Evolutionary conservation across 1,140 invertebrate species (phyloP).

Genomic region (Euglossa dilemma): DNA sequence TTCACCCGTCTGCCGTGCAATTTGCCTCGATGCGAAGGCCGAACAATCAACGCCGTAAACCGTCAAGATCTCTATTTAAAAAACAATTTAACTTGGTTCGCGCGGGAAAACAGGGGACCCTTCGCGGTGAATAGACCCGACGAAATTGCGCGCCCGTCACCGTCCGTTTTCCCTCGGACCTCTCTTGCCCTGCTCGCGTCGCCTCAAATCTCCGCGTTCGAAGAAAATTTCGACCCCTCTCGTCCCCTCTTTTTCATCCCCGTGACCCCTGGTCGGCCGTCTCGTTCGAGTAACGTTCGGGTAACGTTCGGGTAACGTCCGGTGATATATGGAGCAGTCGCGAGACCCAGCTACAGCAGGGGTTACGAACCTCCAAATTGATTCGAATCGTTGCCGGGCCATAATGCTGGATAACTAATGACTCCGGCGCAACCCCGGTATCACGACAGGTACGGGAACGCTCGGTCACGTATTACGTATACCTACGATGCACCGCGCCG

Average conservation of each 20-base stretch:
- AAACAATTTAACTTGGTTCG: not conserved
- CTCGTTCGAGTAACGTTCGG: too few species aligned
- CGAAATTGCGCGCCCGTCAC: not conserved
- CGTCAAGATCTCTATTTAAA: not conserved
- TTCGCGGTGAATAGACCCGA: slow-evolving; percentile 22
- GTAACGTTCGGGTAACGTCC: not conserved
- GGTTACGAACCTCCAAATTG: slow-evolving; percentile 68
- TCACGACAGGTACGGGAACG: slow-evolving; percentile 54
- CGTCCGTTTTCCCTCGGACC: not conserved
- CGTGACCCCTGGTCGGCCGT: not conserved
- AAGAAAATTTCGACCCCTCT: slow-evolving; percentile 25
- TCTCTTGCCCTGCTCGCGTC: too few species aligned
- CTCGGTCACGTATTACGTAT: slow-evolving; percentile 5
- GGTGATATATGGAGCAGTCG: slow-evolving; percentile 66
- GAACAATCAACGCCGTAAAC: not conserved
- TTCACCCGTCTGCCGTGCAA: not conserved
- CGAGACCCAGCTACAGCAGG: slow-evolving; percentile 47
- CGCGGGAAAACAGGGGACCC: not conserved
- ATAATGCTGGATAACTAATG: slow-evolving; percentile 72
- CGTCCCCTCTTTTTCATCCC: too few species aligned
- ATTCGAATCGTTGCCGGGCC: slow-evolving; percentile 68
- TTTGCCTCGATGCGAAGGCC: not conserved
- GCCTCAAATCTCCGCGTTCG: slow-evolving; percentile 28
- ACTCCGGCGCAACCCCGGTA: slow-evolving; percentile 49
- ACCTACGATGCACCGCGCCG: slow-evolving; percentile 33